phyloP scores from a whole-genome alignment of 2,113 vertebrate species.

The Chaenogobius annularis region DNA sequence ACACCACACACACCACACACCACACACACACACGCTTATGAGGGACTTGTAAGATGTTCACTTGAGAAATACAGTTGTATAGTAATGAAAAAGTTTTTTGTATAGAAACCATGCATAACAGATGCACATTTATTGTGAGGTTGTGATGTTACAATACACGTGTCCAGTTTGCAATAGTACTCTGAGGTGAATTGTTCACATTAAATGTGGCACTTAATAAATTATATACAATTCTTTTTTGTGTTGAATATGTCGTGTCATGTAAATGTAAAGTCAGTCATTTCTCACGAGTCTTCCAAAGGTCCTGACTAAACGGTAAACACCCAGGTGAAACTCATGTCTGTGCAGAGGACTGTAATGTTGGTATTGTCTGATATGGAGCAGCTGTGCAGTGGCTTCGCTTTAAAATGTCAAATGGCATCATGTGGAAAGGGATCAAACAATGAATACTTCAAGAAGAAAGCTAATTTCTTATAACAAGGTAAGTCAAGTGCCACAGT shows the following conservation, averaged over 20 bases:
- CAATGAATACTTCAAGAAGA: too few species aligned
- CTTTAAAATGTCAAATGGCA: neutral
- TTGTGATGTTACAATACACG: slow-evolving; percentile 36
- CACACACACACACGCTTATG: too few species aligned
- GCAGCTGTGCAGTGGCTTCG: neutral
- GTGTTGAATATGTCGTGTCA: neutral
- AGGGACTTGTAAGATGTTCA: slow-evolving; percentile 54
- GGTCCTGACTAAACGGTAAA: neutral
- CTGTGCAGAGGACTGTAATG: neutral
- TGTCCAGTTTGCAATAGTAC: slow-evolving; percentile 50
- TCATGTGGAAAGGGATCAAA: neutral
- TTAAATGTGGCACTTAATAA: slow-evolving; percentile 70
- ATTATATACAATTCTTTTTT: slow-evolving; percentile 50
- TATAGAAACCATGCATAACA: slow-evolving; percentile 40
- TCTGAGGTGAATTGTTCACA: slow-evolving; percentile 58
- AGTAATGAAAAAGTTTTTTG: slow-evolving; percentile 62
- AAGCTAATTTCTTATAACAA: neutral
- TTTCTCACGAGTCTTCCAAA: neutral
- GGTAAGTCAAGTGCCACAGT: neutral
- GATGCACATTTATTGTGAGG: slow-evolving; percentile 55
- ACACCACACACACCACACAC: too few species aligned
- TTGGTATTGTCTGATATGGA: neutral
- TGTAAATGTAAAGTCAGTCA: neutral
- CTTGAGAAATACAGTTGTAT: slow-evolving; percentile 57
- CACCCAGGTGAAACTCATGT: neutral